A percentile compares a stretch with the other conserved stretches of the same genome.
Conservation (phyloP, 2,797 vertebrate species). For the Lates japonicus region DNA sequence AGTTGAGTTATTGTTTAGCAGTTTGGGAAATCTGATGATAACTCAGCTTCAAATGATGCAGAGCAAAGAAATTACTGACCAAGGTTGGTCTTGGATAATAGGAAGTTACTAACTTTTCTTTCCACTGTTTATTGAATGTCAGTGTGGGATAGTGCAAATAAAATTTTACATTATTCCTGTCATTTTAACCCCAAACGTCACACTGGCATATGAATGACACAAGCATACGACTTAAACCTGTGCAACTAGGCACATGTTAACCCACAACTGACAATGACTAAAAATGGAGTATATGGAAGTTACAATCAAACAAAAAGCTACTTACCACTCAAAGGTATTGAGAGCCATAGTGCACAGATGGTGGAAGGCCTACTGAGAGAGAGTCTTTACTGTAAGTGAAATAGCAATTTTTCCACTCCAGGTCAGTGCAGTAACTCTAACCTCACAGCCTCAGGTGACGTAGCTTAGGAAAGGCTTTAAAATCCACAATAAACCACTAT, state of each 20-base stretch:
- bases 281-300: too few species aligned
- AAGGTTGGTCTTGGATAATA: neutral
- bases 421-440: neutral
- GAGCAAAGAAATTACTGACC: neutral
- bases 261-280: too few species aligned
- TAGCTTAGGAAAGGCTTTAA: neutral
- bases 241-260: too few species aligned
- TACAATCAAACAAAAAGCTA: conserved; percentile 1
- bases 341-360: conserved; percentile 38
- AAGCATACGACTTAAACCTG: too few species aligned
- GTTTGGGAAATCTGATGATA: neutral
- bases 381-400: neutral
- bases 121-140: too few species aligned
- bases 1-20: conserved; percentile 10
- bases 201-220: too few species aligned
- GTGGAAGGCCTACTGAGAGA: neutral
- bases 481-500: neutral
- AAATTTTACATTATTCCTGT: too few species aligned
- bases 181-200: too few species aligned
- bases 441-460: neutral
- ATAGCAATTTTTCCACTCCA: conserved; percentile 4
- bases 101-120: too few species aligned
- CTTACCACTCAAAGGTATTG: conserved; percentile 45
- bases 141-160: too few species aligned
- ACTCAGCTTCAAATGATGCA: neutral